Evolutionary conservation across 2,888 invertebrate species (phyloP).

Genomic region (Drosophila leonis): DNA sequence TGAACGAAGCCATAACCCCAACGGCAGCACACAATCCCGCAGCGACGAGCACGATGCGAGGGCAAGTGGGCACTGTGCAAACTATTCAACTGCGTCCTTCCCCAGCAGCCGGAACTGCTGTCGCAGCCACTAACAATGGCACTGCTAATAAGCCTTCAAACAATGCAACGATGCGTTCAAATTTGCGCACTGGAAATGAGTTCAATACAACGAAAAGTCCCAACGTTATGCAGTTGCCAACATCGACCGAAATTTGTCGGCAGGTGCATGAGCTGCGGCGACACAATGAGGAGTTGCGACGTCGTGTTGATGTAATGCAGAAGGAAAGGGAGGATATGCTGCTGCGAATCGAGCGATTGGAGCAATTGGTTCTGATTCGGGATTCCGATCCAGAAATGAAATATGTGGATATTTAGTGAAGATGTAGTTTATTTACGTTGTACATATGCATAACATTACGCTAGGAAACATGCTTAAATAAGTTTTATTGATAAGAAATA

Average conservation of each 20-base stretch:
- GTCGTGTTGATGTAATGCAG: slow-evolving; percentile 81
- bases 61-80: slow-evolving; percentile 77
- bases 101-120: slow-evolving; percentile 39
- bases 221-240: slow-evolving; percentile 77
- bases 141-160: slow-evolving; percentile 38
- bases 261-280: slow-evolving; percentile 83
- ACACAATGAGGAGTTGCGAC: slow-evolving; percentile 82
- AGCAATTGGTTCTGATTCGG: slow-evolving; percentile 75
- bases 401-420: slow-evolving; percentile 62
- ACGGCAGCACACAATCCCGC: slow-evolving; percentile 33
- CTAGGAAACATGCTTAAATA: slow-evolving; percentile 24
- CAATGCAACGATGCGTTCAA: slow-evolving; percentile 33
- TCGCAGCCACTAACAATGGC: slow-evolving; percentile 54
- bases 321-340: slow-evolving; percentile 83
- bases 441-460: slow-evolving; percentile 55
- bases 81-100: slow-evolving; percentile 67
- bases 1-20: slow-evolving; percentile 32
- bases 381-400: slow-evolving; percentile 62
- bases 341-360: slow-evolving; percentile 82
- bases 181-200: slow-evolving; percentile 39
- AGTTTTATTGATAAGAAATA: slow-evolving; percentile 16
- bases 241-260: slow-evolving; percentile 83
- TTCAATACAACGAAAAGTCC: slow-evolving; percentile 47
- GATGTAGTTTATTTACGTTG: slow-evolving; percentile 41
- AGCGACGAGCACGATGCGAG: slow-evolving; percentile 63